Percentiles rank a stretch among this genome's conserved stretches.
Evolutionary conservation across 1,140 invertebrate species (phyloP).

Genomic region (Stratiolaelaps scimitus): DNA sequence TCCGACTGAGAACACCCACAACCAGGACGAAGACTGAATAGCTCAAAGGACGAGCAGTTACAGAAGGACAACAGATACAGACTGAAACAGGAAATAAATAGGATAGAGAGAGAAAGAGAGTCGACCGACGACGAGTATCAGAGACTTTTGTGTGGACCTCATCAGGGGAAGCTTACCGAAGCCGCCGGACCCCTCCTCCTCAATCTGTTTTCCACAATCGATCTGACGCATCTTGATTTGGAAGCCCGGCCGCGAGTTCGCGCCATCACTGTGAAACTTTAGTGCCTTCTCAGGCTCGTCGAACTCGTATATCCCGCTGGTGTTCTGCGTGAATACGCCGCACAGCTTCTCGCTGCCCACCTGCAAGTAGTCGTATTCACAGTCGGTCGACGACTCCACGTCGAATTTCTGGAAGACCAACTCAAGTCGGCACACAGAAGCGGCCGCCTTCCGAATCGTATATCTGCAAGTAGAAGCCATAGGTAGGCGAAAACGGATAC

Average conservation of each 20-base stretch:
- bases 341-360: conserved; percentile 35
- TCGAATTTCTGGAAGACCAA: conserved; percentile 37
- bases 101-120: neutral
- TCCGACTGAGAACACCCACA: neutral
- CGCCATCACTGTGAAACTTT: conserved; percentile 32
- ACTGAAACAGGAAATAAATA: neutral
- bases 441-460: conserved; percentile 30
- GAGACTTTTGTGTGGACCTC: neutral
- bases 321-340: conserved; percentile 33
- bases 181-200: conserved; percentile 19
- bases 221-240: conserved; percentile 34
- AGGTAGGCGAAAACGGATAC: neutral
- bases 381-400: conserved; percentile 35
- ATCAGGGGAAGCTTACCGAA: neutral
- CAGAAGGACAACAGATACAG: no score
- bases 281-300: conserved; percentile 32
- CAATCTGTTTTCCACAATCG: conserved; percentile 30
- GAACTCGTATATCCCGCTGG: conserved; percentile 34
- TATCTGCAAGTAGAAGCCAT: conserved; percentile 24
- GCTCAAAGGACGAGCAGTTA: no score
- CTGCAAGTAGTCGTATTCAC: conserved; percentile 35
- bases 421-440: conserved; percentile 35
- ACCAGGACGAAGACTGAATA: no score
- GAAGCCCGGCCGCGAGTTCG: conserved; percentile 34
- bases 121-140: neutral